phyloP scores from a whole-genome alignment of 2,113 vertebrate species.

The Petromus typicus region DNA sequence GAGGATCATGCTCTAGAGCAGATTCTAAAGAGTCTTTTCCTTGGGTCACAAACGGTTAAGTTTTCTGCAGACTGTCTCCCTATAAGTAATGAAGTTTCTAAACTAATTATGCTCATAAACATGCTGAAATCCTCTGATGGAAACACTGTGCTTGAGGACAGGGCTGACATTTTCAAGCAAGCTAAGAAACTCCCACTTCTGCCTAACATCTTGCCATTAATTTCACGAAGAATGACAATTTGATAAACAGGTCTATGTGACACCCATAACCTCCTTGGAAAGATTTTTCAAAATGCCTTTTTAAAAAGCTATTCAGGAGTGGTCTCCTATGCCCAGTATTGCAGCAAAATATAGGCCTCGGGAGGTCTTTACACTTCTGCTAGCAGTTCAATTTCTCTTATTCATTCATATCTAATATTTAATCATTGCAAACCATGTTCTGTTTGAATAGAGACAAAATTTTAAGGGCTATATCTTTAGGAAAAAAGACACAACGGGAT shows the following conservation, averaged over 20 bases:
- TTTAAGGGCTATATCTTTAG: not conserved
- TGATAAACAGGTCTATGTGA: not conserved
- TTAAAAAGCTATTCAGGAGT: not conserved
- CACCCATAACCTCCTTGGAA: not conserved
- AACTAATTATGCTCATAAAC: constrained; percentile 3
- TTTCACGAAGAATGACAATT: constrained; percentile 21
- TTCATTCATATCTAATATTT: not conserved
- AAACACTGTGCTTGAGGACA: not conserved
- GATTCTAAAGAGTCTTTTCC: not conserved
- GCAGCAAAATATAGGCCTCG: not conserved
- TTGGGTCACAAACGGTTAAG: constrained; percentile 32
- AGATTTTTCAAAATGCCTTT: not conserved
- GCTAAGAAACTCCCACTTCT: not conserved
- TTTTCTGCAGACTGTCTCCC: not conserved
- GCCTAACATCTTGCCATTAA: not conserved
- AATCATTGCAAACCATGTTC: not conserved
- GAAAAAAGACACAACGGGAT: constrained; percentile 14
- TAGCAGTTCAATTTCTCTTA: not conserved
- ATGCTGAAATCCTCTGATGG: constrained; percentile 12
- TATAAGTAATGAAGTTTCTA: constrained; percentile 1
- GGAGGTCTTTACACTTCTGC: not conserved
- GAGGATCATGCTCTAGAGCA: not conserved
- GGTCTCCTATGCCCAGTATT: not conserved
- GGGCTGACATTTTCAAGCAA: constrained; percentile 29
- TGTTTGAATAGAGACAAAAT: not conserved